These are phyloP conservation scores for Centropristis striata DNA, from an alignment of 2,113 vertebrate species.

Conservation along the genomic window DNA sequence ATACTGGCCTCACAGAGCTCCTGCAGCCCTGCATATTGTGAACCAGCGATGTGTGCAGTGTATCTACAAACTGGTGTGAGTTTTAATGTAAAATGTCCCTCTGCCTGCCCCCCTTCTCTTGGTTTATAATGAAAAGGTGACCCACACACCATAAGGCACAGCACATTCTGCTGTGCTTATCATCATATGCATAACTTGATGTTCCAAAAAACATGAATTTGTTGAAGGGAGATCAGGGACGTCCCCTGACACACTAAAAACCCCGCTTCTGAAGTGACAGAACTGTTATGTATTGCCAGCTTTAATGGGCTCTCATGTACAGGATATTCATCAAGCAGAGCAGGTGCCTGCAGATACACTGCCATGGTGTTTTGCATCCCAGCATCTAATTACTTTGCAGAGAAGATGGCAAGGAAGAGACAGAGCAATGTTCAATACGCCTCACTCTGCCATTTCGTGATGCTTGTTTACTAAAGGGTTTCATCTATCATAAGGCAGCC, in stretches of 20 bases:
- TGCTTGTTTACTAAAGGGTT: constrained; percentile 77
- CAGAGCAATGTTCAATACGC: constrained; percentile 52
- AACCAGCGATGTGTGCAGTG: background rate
- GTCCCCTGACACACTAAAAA: constrained; percentile 6
- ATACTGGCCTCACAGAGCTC: constrained; percentile 1
- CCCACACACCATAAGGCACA: constrained; percentile 7
- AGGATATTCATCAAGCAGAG: constrained; percentile 70
- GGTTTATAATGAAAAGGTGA: constrained; percentile 15
- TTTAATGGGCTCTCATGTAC: constrained; percentile 71
- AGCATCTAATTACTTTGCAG: constrained; percentile 75
- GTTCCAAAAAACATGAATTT: constrained; percentile 25
- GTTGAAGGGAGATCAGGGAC: constrained; percentile 5
- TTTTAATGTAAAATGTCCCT: constrained; percentile 2
- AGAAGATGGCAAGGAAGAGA: constrained; percentile 57
- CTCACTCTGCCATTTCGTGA: constrained; percentile 61
- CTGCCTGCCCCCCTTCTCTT: background rate
- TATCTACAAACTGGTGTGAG: constrained; percentile 16
- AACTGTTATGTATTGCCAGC: constrained; percentile 46
- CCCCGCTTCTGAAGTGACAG: constrained; percentile 53
- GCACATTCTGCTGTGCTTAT: background rate
- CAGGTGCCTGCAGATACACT: constrained; percentile 68
- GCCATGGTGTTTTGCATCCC: constrained; percentile 54
- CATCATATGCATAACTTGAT: constrained; percentile 27
- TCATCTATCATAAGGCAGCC: constrained; percentile 68
- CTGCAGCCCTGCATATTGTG: constrained; percentile 1